phyloP scores from a whole-genome alignment of 1,140 invertebrate species.

The Meloidogyne floridensis region DNA sequence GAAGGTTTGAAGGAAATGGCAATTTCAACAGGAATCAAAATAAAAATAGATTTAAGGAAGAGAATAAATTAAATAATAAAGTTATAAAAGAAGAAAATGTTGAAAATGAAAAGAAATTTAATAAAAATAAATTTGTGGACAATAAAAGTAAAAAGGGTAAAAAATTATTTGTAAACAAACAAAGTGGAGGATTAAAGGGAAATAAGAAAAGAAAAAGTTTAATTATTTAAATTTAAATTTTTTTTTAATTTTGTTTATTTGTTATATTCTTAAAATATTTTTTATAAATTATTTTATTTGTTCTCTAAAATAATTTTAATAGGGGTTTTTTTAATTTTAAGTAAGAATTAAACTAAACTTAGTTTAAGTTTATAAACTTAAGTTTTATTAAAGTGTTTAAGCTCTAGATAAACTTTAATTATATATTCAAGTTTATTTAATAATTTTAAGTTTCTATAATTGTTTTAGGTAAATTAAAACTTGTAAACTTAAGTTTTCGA shows the following conservation, averaged over 20 bases:
- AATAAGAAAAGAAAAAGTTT: conserved; percentile 14
- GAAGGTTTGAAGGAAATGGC: neutral
- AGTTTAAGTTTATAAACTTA: too few species aligned
- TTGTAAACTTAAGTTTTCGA: too few species aligned
- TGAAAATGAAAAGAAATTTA: neutral
- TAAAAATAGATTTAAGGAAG: neutral
- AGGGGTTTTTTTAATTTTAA: neutral
- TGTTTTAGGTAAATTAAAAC: too few species aligned
- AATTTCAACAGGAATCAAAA: neutral
- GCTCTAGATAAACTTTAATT: too few species aligned
- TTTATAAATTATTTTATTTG: too few species aligned
- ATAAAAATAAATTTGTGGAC: neutral
- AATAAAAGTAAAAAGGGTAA: neutral
- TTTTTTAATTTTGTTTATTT: too few species aligned
- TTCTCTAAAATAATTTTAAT: neutral
- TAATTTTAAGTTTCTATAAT: too few species aligned
- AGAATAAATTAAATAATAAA: neutral
- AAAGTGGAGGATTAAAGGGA: neutral
- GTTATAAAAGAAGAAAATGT: neutral
- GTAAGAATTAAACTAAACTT: neutral
- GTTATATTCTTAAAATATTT: too few species aligned
- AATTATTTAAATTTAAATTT: neutral
- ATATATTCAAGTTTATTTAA: too few species aligned
- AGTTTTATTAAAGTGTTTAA: too few species aligned
- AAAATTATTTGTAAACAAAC: neutral